These are phyloP conservation scores for Ceratosolen solmsi DNA, from an alignment of 1,140 invertebrate genomes.

Conservation along the genomic window DNA sequence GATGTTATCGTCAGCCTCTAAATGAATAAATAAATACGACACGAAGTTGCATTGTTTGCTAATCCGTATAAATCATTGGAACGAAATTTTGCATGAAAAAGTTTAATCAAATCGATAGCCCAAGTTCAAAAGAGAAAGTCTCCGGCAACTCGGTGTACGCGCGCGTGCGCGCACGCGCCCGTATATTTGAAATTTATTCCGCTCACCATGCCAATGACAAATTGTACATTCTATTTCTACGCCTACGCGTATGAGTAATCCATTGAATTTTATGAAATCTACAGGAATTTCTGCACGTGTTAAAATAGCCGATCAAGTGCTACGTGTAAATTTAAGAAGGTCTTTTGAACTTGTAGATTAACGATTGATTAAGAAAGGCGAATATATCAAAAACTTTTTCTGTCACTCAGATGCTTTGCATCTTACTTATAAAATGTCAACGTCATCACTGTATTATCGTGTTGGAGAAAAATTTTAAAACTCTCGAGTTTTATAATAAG, in stretches of 20 bases:
- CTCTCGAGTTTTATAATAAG: too few relatives aligned
- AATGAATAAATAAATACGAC: conserved; percentile 1
- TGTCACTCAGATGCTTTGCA: too few relatives aligned
- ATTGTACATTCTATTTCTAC: conserved; percentile 48
- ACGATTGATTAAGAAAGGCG: neutral
- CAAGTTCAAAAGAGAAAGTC: conserved; percentile 44
- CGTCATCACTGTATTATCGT: too few relatives aligned
- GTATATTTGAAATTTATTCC: conserved; percentile 42
- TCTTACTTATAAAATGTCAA: too few relatives aligned
- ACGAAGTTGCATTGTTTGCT: conserved; percentile 31
- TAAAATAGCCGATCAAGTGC: neutral
- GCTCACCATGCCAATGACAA: conserved; percentile 34
- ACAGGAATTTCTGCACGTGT: neutral
- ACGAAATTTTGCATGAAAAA: neutral
- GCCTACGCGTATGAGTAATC: conserved; percentile 32
- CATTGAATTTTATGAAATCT: conserved; percentile 10
- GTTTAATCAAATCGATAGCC: conserved; percentile 29
- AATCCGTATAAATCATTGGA: conserved; percentile 17
- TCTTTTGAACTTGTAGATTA: neutral
- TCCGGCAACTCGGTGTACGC: neutral
- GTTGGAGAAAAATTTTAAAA: too few relatives aligned
- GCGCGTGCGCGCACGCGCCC: neutral
- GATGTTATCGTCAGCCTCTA: too few relatives aligned
- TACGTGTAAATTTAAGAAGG: neutral
- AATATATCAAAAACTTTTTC: neutral